Base-by-base conservation (phyloP, 2,888 invertebrate species). In the Panzeria rudis region DNA sequence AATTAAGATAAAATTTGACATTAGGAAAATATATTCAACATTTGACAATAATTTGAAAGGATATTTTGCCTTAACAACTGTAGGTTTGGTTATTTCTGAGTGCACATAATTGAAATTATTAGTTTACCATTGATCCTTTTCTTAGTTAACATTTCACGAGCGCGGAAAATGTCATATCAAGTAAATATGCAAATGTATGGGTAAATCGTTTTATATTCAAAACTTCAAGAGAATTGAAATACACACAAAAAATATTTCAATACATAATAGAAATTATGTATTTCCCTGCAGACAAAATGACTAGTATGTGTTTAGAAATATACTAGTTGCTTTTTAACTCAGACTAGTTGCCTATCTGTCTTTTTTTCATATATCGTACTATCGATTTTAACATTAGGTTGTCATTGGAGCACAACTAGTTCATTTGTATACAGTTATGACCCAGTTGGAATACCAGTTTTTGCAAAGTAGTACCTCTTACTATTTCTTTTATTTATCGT, bases 1-100 rank as follows among this genome's bases (percentile, higher is more conserved):
- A 68, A 75, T 75, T 61, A 61, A 81, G 75, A 81, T 75, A 68
- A 81, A 61, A 75, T 68, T 75, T 61, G 23, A 23, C 59, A 68
- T 61, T 68, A 20, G 20, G 35, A 52, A 52, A 44, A 41, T n/a
- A 47, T 6, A n/a, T 15, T 13, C 15, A 52, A 47, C 32, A 62
- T 56, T 56, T 54, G 41, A 35, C n/a, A 64, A 54, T 56, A 23
- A 35, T 69, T 56, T n/a, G 3, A 17, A 61, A 44, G 20, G 54
- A 59, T 59, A 66, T n/a, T 29, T 41, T 32, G 1, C 5, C 11
- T 61, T 17, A 13, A 62, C 25, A 8, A 25, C 8, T 44, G 5
- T 29, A 32, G 13, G 32, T 52, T 20, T 35, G n/a, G 23, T 20
- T 69, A n/a, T 11, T 3, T 38, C 38, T 25, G 25, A 38, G 15